Base-by-base conservation (phyloP, 2,797 vertebrate species). In the Tarsius wallacei region DNA sequence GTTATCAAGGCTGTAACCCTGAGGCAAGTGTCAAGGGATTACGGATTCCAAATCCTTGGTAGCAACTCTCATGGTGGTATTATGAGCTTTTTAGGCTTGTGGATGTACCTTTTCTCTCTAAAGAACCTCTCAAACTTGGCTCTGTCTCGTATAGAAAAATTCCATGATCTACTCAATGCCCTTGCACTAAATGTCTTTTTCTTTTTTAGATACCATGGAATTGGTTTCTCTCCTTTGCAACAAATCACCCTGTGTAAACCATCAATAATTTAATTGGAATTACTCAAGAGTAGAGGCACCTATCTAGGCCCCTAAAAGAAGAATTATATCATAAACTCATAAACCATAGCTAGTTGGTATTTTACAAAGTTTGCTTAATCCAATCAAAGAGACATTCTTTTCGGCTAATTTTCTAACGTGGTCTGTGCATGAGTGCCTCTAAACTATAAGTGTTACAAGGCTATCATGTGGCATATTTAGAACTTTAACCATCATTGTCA, bases 301-400 rank as follows among this genome's bases (percentile, higher is more conserved):
- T 61, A 85, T 68, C 17, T 82, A 5, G 14, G 3, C 1, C 4
- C 5, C 33, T 61, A 19, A 63, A 82, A 76, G 7, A 42, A 5
- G 4, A 87, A 98, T 90, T 66, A 10, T 42, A 71, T 57, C 73
- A 85, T 66, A 93, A 66, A 93, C 21, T 70, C 93, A 86, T 53
- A 85, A 78, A 16, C 12, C 10, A 80, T 26, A 90, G n/a, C 31
- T 42, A 51, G 8, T 57, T 73, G 15, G 9, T 42, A 14, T 17
- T 64, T 87, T 26, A 63, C 17, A 82, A 51, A 59, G 7, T 78
- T 93, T 59, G 22, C 51, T 97, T 73, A 86, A 82, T 78, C 24
- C 4, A 91, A n/a, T 47, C 68, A 89, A 89, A 10, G 21, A 7
- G 14, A 28, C 13, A 70, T 93, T 13, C 3, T 95, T 91, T 94